Conservation (phyloP, 2,113 vertebrate genomes). For the Chaetorhynchus papuensis region DNA sequence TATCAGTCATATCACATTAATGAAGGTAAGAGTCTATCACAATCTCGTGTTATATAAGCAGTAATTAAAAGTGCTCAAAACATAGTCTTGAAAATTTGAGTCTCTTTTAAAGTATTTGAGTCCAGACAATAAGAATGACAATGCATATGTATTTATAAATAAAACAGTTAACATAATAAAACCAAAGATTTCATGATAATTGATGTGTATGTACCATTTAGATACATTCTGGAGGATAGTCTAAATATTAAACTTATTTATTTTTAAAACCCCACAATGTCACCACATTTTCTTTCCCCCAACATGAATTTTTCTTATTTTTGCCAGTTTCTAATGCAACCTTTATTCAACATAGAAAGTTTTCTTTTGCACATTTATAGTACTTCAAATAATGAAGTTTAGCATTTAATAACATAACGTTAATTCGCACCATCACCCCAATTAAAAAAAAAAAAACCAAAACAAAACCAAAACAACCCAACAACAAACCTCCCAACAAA, state of each 20-base stretch:
- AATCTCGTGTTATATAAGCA: background rate
- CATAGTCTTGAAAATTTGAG: background rate
- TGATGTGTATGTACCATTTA: background rate
- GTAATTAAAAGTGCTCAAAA: background rate
- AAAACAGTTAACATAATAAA: background rate
- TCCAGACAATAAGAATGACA: background rate
- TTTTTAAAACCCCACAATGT: rapidly evolving
- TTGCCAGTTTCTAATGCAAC: background rate
- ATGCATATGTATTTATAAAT: background rate
- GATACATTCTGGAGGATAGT: rapidly evolving
- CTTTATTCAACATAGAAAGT: background rate
- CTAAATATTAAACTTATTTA: background rate
- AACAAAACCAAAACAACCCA: background rate
- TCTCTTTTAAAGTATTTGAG: background rate
- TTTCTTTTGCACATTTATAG: background rate
- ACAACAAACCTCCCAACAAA: rapidly evolving
- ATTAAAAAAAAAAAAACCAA: background rate
- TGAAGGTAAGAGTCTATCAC: background rate
- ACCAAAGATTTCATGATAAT: background rate
- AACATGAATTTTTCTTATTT: background rate
- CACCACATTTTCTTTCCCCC: background rate
- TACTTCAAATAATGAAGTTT: background rate
- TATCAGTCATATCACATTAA: background rate
- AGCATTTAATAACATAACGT: background rate
- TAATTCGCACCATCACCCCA: background rate